Evolutionary conservation across 2,888 invertebrate genomes (phyloP).

Genomic region (Eupithecia insigniata): DNA sequence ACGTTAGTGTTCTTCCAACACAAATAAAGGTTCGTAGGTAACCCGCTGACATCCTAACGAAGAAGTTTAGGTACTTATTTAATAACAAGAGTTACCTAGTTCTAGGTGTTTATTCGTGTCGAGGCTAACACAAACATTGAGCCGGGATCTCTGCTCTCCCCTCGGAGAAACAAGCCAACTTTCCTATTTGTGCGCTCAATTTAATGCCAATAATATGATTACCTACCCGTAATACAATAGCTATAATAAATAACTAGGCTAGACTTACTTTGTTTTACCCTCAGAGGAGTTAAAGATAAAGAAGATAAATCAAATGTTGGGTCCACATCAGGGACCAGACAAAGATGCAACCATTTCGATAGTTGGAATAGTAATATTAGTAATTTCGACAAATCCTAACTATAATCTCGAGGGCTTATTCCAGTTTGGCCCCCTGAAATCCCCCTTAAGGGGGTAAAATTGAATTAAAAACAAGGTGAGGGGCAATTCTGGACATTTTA

Average conservation of each 20-base stretch:
- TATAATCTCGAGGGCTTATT: background rate
- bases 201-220: slow-evolving; percentile 52
- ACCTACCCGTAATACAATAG: slow-evolving; percentile 38
- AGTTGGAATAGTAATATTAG: background rate
- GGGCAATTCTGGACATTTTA: no score
- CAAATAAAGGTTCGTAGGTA: no score
- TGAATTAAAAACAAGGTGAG: no score
- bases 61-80: background rate
- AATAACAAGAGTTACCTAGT: background rate
- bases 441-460: no score
- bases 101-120: background rate
- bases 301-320: background rate
- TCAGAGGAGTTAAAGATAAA: background rate
- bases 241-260: slow-evolving; percentile 41
- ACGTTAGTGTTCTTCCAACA: no score
- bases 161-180: slow-evolving; percentile 46
- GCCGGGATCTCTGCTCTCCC: slow-evolving; percentile 43
- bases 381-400: background rate
- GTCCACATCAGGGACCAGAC: background rate
- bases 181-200: slow-evolving; percentile 50
- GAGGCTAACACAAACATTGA: slow-evolving; percentile 36
- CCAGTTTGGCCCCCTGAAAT: no score
- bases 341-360: background rate
- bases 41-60: no score
- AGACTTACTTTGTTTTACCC: slow-evolving; percentile 31